These are phyloP conservation scores for Lasaia peninsularis DNA, from an alignment of 1,140 invertebrate genomes.

Conservation along the genomic window DNA sequence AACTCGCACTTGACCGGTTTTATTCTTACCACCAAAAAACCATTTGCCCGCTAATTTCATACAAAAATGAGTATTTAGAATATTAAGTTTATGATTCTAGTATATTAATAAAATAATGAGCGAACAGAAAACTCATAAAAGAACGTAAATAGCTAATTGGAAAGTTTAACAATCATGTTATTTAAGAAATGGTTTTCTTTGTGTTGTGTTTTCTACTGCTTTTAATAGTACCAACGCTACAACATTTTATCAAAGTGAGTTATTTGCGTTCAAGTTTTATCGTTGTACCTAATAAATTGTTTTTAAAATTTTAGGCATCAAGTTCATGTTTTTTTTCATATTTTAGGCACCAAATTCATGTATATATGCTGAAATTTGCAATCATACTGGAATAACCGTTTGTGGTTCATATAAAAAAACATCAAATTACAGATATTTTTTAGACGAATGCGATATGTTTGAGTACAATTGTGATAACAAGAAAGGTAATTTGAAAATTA, in stretches of 20 bases:
- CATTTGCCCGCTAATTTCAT: no score
- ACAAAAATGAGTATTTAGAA: no score
- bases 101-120: not conserved
- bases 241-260: slow-evolving; percentile 3
- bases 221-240: not conserved
- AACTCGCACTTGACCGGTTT: no score
- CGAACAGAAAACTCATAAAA: not conserved
- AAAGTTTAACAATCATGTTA: not conserved
- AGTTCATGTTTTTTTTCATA: slow-evolving; percentile 11
- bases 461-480: slow-evolving; percentile 51
- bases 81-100: not conserved
- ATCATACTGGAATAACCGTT: slow-evolving; percentile 41
- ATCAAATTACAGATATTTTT: slow-evolving; percentile 28
- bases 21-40: no score
- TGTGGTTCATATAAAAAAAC: slow-evolving; percentile 34
- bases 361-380: slow-evolving; percentile 38
- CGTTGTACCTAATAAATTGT: not conserved
- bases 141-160: not conserved
- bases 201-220: not conserved
- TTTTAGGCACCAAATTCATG: slow-evolving; percentile 41
- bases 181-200: not conserved
- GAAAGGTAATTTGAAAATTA: slow-evolving; percentile 27
- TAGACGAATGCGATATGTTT: slow-evolving; percentile 47
- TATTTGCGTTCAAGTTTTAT: not conserved
- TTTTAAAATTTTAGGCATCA: not conserved